phyloP scores from a whole-genome alignment of 2,888 invertebrate genomes.

The Julus scandinavius region DNA sequence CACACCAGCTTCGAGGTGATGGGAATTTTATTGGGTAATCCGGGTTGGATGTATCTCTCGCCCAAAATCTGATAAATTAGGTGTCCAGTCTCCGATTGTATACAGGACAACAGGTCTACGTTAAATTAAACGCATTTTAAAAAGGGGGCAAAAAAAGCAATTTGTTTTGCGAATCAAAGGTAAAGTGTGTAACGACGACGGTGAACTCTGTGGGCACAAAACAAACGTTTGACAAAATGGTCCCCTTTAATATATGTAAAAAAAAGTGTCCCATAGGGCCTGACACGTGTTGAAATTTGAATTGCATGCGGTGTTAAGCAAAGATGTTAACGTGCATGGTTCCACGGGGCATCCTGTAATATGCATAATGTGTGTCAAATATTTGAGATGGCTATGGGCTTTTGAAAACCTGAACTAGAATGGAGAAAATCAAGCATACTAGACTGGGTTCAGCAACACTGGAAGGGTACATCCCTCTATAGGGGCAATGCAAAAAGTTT shows the following conservation, averaged over 20 bases:
- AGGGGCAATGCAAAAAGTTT: slow-evolving; percentile 14
- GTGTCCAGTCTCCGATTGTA: neutral
- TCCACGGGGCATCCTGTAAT: neutral
- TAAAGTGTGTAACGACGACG: slow-evolving; percentile 3
- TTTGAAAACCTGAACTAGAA: slow-evolving; percentile 18
- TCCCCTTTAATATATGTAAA: slow-evolving; percentile 10
- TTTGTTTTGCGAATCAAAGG: slow-evolving; percentile 16
- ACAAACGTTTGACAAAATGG: slow-evolving; percentile 17
- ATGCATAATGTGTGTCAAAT: slow-evolving; percentile 33
- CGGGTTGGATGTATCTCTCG: too few species aligned
- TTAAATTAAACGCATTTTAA: slow-evolving; percentile 2
- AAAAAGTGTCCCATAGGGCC: slow-evolving; percentile 25
- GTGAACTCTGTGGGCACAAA: neutral
- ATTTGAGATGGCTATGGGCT: neutral
- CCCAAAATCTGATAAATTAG: neutral
- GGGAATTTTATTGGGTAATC: neutral
- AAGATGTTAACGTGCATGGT: slow-evolving; percentile 16
- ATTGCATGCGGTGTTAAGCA: slow-evolving; percentile 33
- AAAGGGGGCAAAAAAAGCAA: slow-evolving; percentile 26
- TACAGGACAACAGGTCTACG: slow-evolving; percentile 8
- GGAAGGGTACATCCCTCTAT: neutral
- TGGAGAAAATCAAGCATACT: neutral
- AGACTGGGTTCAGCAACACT: neutral
- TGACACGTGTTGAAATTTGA: slow-evolving; percentile 33
- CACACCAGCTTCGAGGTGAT: neutral